A percentile compares a stretch with the other conserved stretches of the same genome.
phyloP scores from a whole-genome alignment of 2,113 vertebrate species.

The Puntigrus tetrazona region DNA sequence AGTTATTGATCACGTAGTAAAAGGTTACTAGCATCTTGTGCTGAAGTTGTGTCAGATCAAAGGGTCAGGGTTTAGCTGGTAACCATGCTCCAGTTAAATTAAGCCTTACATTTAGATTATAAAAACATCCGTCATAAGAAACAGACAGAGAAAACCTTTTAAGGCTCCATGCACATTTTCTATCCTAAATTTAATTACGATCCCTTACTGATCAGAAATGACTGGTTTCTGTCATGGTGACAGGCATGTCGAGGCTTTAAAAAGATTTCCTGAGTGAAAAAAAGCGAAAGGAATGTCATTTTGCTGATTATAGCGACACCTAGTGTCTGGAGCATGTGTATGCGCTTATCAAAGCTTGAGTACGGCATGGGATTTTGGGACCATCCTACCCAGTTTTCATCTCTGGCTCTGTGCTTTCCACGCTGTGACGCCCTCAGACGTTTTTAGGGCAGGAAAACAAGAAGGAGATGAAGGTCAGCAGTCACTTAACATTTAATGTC shows the following conservation, averaged over 20 bases:
- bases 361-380: neutral
- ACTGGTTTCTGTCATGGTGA: neutral
- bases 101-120: neutral
- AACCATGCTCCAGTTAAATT: neutral
- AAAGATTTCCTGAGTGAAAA: neutral
- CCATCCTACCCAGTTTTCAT: constrained; percentile 1
- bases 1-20: neutral
- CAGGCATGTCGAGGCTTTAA: neutral
- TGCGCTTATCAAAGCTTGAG: neutral
- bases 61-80: neutral
- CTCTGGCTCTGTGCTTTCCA: neutral
- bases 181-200: neutral
- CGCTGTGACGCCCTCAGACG: neutral
- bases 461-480: neutral
- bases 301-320: neutral
- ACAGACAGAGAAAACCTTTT: neutral
- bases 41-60: neutral
- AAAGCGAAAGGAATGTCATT: too few species aligned
- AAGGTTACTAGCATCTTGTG: neutral
- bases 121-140: too few species aligned
- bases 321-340: neutral
- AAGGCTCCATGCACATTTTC: neutral
- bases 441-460: constrained; percentile 10
- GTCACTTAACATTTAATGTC: constrained; percentile 14
- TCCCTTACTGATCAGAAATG: neutral